Conservation (phyloP, 2,797 vertebrate genomes). For the Alfaro cultratus region DNA sequence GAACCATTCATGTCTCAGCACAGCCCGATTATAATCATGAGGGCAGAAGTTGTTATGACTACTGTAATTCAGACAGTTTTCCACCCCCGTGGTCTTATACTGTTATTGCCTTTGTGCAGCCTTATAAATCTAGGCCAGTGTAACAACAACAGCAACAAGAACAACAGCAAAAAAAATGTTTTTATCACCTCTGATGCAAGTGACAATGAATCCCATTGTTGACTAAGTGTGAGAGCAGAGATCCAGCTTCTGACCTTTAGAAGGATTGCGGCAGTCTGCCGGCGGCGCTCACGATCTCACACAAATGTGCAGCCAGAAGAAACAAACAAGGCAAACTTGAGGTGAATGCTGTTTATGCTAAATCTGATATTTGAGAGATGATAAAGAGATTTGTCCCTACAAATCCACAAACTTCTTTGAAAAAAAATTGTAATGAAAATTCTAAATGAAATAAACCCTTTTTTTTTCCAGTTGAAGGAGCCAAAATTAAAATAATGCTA, state of each 20-base stretch:
- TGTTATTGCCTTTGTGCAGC: constrained; percentile 64
- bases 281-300: constrained; percentile 26
- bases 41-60: constrained; percentile 56
- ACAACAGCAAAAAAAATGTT: constrained; percentile 17
- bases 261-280: constrained; percentile 40
- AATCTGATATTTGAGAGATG: constrained; percentile 12
- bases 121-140: constrained; percentile 58
- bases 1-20: constrained; percentile 15
- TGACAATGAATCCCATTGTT: constrained; percentile 67
- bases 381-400: background rate
- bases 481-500: background rate
- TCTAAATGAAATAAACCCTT: background rate
- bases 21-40: constrained; percentile 45
- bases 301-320: constrained; percentile 32
- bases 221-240: constrained; percentile 67
- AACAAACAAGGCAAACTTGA: constrained; percentile 16
- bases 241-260: constrained; percentile 65
- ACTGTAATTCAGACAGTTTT: constrained; percentile 53
- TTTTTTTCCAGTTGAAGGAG: background rate
- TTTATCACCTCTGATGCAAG: constrained; percentile 57
- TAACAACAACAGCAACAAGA: constrained; percentile 30
- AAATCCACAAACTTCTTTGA: constrained; percentile 5
- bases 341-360: background rate
- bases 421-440: constrained; percentile 6
- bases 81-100: constrained; percentile 43